Evolutionary conservation across 2,888 invertebrate genomes (phyloP).

Genomic region (Lutraria lutraria): DNA sequence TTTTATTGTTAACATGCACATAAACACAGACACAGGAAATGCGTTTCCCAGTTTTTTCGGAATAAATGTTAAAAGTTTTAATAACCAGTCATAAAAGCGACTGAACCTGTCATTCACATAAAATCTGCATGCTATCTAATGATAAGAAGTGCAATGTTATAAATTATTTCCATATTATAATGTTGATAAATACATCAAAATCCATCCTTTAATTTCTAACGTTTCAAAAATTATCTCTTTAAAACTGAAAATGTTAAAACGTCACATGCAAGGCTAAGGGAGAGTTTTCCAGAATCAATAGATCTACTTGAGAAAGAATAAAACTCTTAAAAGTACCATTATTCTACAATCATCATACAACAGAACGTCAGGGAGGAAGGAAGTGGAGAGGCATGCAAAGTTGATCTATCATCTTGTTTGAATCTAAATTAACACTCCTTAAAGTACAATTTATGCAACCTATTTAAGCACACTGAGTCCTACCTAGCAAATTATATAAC

Average conservation of each 20-base stretch:
- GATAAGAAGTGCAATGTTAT: not conserved
- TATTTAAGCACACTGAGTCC: not conserved
- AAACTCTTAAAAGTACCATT: not conserved
- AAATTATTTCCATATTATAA: not conserved
- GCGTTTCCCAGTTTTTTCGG: not conserved
- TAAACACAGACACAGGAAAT: not conserved
- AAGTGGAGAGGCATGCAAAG: not conserved
- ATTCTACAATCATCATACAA: not conserved
- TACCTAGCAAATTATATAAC: not conserved
- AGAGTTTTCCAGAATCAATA: not conserved
- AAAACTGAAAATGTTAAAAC: not conserved
- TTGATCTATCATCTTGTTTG: not conserved
- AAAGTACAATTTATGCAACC: slow-evolving; percentile 17
- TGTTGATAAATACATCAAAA: not conserved
- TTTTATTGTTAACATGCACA: too few species aligned
- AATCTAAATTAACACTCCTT: not conserved
- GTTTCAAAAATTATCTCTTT: not conserved
- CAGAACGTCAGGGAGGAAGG: not conserved
- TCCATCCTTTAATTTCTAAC: not conserved
- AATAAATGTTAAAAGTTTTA: not conserved
- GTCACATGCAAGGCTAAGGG: not conserved
- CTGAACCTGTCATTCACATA: not conserved
- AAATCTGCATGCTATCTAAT: not conserved
- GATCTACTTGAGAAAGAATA: not conserved
- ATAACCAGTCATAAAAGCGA: not conserved